A percentile compares a stretch with the other conserved stretches of the same genome.
Conservation (phyloP, 2,888 invertebrate species). For the Hoplodrina ambigua region DNA sequence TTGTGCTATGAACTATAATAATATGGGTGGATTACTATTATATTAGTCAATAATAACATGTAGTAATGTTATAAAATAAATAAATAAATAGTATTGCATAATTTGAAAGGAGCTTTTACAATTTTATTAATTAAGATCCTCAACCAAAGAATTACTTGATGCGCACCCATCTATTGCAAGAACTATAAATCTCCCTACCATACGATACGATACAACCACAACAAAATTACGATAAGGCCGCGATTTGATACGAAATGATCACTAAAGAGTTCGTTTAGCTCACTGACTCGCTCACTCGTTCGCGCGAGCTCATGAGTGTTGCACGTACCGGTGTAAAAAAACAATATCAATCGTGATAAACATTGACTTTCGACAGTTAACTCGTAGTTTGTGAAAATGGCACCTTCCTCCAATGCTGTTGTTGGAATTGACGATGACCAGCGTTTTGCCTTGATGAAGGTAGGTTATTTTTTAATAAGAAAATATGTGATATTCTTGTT, state of each 20-base stretch:
- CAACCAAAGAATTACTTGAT: too few relatives aligned
- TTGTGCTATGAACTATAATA: too few relatives aligned
- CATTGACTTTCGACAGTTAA: slow-evolving; percentile 7
- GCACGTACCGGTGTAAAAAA: slow-evolving; percentile 7
- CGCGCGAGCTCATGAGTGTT: slow-evolving; percentile 52
- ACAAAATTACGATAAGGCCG: background rate
- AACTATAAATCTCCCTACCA: slow-evolving; percentile 29
- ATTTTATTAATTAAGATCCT: too few relatives aligned
- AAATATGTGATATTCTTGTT: slow-evolving; percentile 10
- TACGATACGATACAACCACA: too few relatives aligned
- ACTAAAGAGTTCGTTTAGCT: too few relatives aligned
- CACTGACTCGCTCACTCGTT: slow-evolving; percentile 32
- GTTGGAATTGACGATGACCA: slow-evolving; percentile 93
- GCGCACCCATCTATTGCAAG: too few relatives aligned
- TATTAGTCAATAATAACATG: too few relatives aligned
- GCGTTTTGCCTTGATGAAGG: slow-evolving; percentile 94
- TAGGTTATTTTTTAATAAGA: slow-evolving; percentile 73
- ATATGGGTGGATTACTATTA: too few relatives aligned
- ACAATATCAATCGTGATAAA: background rate
- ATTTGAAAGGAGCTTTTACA: too few relatives aligned
- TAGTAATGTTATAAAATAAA: too few relatives aligned
- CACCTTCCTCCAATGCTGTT: slow-evolving; percentile 83
- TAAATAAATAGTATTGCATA: too few relatives aligned
- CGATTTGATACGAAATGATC: background rate
- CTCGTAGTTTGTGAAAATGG: slow-evolving; percentile 74